A percentile compares a stretch with the other conserved stretches of the same genome.
Evolutionary conservation across 2,797 vertebrate species (phyloP).

Genomic region (Psittacula derbiana): DNA sequence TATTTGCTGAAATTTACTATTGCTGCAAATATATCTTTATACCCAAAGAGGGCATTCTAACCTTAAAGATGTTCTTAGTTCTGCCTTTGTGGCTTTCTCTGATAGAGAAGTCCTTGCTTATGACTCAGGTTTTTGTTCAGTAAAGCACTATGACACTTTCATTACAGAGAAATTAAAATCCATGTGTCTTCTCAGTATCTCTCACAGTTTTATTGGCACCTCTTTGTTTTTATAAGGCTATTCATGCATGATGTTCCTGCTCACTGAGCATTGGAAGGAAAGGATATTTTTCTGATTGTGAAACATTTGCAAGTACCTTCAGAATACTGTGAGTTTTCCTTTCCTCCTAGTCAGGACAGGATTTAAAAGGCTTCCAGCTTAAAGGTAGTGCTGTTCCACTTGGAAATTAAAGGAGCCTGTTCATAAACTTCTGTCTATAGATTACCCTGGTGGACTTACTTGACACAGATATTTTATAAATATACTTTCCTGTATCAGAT

Average conservation of each 20-base stretch:
- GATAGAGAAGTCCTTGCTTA: background rate
- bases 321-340: background rate
- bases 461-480: background rate
- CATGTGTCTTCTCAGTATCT: background rate
- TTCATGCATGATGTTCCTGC: background rate
- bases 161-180: conserved; percentile 11
- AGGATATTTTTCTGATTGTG: background rate
- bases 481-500: background rate
- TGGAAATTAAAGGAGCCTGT: background rate
- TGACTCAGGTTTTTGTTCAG: background rate
- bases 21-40: conserved; percentile 42
- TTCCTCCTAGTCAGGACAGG: background rate
- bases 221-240: conserved; percentile 11
- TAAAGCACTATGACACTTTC: background rate
- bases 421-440: background rate
- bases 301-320: background rate
- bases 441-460: background rate
- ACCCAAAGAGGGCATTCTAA: conserved; percentile 78
- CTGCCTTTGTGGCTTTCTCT: background rate
- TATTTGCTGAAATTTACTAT: background rate
- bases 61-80: conserved; percentile 50
- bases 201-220: background rate
- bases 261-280: background rate
- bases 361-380: conserved; percentile 33
- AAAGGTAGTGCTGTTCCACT: conserved; percentile 10